Base-by-base conservation (phyloP, 2,888 invertebrate genomes). In the Colostygia pectinataria region DNA sequence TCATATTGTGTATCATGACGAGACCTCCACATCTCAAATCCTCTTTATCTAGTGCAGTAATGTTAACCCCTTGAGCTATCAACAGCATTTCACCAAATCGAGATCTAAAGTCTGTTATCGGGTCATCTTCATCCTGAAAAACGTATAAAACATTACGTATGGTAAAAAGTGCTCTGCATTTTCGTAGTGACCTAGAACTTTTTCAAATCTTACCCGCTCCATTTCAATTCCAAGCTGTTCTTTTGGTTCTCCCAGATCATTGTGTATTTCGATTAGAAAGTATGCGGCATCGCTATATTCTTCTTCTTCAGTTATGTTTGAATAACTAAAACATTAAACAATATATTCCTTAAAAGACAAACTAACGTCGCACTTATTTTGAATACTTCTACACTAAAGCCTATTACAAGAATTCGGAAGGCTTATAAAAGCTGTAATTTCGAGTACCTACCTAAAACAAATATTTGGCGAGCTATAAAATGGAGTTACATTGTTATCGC, bases 171-270 rank as follows among this genome's bases (percentile, higher is more conserved):
- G n/a, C n/a, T n/a, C n/a, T n/a, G n/a, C n/a, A n/a, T n/a, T n/a
- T 1, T 25, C 10, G 5, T 15, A 18, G 2, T 10, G 10, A 20
- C 1, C 10, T 10, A 24, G 24, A 24, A 1, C 0, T 14, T 23
- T 23, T 1, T 4, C n/a, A 5, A 23, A 20, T 9, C 80, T 74
- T 62, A 91, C 91, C 68, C 92, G 89, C 76, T 94, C 94, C 80
- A 95, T 91, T 87, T 95, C 95, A 57, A 95, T 94, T 38, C 95
- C 95, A 49, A 95, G 86, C 66, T 94, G 94, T 79, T 95, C 95
- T 38, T 92, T 93, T 4, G 95, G 94, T 65, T 94, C 94, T 34
- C 93, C 94, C 55, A 95, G 86, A 74, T 94, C 94, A 14, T 93
- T 93, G 72, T 95, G 95, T 86, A 95, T 94, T 77, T 94, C 93